Evolutionary conservation across 2,888 invertebrate genomes (phyloP), one percentile per base, ranked within the genome.

Genomic region (Microchrysa polita): DNA sequence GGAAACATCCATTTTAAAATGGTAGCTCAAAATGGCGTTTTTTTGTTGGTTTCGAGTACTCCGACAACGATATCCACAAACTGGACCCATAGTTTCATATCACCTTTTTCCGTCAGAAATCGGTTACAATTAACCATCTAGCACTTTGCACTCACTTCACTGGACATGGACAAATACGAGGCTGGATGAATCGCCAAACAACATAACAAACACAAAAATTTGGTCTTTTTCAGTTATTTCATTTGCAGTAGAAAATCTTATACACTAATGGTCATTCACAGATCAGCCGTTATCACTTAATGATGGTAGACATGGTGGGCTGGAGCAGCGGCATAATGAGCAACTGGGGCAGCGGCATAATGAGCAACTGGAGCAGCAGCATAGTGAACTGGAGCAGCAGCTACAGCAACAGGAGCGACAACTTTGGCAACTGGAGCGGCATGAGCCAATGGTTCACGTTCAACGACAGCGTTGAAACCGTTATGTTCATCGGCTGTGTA

Each of bases 401-500:
- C 75, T 14, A 77, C 79, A 20, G 76, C 72, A 7, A 34, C 27
- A 5, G 27, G 27, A 20, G 76, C 65, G 63, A 67, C 63, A 20
- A 67, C 67, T 1, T 78, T 63, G 71, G 77, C 63, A 72, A 74
- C 52, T 74, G 76, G 74, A 76, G 78, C 76, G 16, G 78, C 77
- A 4, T 78, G 77, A 57, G 78, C 78, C 22, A 79, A 75, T 12
- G 86, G 86, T 79, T 87, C 87, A 76, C 86, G 87, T 78, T 85
- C 85, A 16, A 88, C 88, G 48, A 87, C 85, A 57, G 88, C 88
- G 79, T 88, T 87, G 81, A 88, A 88, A 76, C 88, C 88, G 75
- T 87, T 86, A 77, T 86, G 81, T 75, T 86, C 83, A 79, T 87
- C 88, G 73, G 88, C 88, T 22, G 86, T 86, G 80, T 88, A 88